phyloP scores from a whole-genome alignment of 2,888 invertebrate species.

The Cheilosia vulpina region DNA sequence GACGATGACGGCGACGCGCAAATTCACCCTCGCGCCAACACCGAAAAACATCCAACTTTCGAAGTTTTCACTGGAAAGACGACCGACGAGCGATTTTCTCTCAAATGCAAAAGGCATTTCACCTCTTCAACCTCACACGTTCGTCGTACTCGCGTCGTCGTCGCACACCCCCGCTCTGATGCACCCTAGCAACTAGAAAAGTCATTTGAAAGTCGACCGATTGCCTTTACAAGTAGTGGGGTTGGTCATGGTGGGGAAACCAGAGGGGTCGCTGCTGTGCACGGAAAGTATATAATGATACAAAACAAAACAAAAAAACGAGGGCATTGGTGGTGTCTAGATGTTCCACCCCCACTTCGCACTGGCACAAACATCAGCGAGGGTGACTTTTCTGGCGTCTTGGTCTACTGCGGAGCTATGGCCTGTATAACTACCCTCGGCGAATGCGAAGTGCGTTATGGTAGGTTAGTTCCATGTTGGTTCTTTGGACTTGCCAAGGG shows the following conservation, averaged over 20 bases:
- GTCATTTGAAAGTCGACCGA: slow-evolving; percentile 76
- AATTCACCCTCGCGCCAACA: slow-evolving; percentile 70
- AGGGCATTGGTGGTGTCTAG: slow-evolving; percentile 65
- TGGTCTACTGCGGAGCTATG: slow-evolving; percentile 52
- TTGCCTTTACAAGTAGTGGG: slow-evolving; percentile 63
- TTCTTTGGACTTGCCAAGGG: slow-evolving; percentile 32
- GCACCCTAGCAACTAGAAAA: slow-evolving; percentile 43
- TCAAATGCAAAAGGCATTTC: slow-evolving; percentile 72
- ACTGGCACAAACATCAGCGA: slow-evolving; percentile 9
- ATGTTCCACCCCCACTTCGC: slow-evolving; percentile 18
- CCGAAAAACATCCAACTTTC: slow-evolving; percentile 48
- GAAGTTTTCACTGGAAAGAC: not conserved
- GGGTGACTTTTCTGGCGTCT: slow-evolving; percentile 64
- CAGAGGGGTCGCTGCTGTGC: slow-evolving; percentile 8
- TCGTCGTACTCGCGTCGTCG: slow-evolving; percentile 3
- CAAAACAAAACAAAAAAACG: slow-evolving; percentile 44
- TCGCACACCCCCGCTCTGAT: not conserved
- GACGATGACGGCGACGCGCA: slow-evolving; percentile 61
- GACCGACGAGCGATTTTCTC: slow-evolving; percentile 47
- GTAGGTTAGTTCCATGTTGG: slow-evolving; percentile 79
- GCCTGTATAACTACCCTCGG: slow-evolving; percentile 78
- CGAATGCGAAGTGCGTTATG: slow-evolving; percentile 79
- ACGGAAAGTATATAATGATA: slow-evolving; percentile 62
- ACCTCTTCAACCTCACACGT: slow-evolving; percentile 68
- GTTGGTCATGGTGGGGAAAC: slow-evolving; percentile 54